Base-by-base conservation (phyloP, 2,888 invertebrate species). In the Salpingus planirostris region DNA sequence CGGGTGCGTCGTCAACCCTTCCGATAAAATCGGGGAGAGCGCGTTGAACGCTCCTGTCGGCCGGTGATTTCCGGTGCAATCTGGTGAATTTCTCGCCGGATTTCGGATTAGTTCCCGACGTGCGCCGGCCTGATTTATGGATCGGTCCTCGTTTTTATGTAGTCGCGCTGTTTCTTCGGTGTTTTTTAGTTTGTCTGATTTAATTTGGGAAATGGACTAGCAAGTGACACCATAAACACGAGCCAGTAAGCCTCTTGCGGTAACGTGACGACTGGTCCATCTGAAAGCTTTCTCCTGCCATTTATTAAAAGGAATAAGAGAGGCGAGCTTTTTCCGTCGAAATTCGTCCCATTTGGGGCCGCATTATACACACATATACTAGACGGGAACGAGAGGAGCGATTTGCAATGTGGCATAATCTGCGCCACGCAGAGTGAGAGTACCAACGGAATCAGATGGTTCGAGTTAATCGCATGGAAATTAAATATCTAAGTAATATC, bases 181-280 rank as follows among this genome's bases (percentile, higher is more conserved):
- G 18, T 37, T 53, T 55, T 56, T 59, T 56, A 55, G 46, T 54
- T 49, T 55, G 57, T 54, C 55, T 49, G 46, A 53, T 59, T 58
- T 57, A 57, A 59, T 59, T 58, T 57, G 48, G 56, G 43, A 56
- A 59, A 59, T 59, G 59, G 59, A 59, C 59, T 57, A 55, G 53
- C 53, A 54, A 55, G 54, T 58, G 56, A 57, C 55, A 53, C 52
- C 50, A 46, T 44, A 45, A 44, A 45, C 44, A 42, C 36, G 43
- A 49, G 38, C 29, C 23, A 26, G 28, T 42, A 30, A 38, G 39
- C 27, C 32, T 35, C 26, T 35, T 24, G n/a, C n/a, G n/a, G 42
- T 46, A 50, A 54, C 58, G 59, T 58, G 59, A 59, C 57, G 55
- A 56, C 48, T 55, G 47, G 49, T 51, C 49, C 46, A 48, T 51